Percentiles rank a stretch among this genome's conserved stretches.
phyloP scores from a whole-genome alignment of 1,140 invertebrate genomes.

The Conus ventricosus region DNA sequence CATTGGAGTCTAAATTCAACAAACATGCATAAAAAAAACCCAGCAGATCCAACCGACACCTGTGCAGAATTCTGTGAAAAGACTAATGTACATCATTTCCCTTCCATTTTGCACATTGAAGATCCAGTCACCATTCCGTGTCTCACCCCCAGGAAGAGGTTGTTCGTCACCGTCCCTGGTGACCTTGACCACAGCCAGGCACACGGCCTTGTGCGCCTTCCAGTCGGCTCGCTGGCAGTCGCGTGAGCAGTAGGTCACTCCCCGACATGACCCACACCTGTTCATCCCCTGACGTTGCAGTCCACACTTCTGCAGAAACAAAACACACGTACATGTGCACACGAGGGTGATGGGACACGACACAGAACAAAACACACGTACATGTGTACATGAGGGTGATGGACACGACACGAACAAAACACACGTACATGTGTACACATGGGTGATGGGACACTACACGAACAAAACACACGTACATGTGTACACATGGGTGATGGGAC shows the following conservation, averaged over 20 bases:
- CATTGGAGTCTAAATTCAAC: too few relatives aligned
- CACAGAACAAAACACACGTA: neutral
- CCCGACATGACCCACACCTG: neutral
- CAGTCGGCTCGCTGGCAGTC: conserved; percentile 22
- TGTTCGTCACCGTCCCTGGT: neutral
- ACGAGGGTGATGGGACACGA: neutral
- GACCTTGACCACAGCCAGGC: neutral
- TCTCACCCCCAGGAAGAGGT: neutral
- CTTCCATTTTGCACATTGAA: too few relatives aligned
- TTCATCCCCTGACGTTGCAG: neutral
- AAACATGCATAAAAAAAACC: too few relatives aligned
- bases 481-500: neutral
- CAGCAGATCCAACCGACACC: neutral
- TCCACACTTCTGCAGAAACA: conserved; percentile 7
- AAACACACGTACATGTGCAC: neutral
- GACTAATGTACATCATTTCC: too few relatives aligned
- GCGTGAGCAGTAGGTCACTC: conserved; percentile 33
- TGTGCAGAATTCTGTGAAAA: neutral
- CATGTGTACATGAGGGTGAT: too few relatives aligned
- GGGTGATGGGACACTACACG: neutral
- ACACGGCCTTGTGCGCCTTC: neutral
- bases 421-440: too few relatives aligned
- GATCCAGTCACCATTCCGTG: too few relatives aligned
- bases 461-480: neutral
- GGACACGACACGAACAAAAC: too few relatives aligned